A percentile compares a stretch with the other conserved stretches of the same genome.
Evolutionary conservation across 2,113 vertebrate genomes (phyloP).

Genomic region (Cranoglanis bouderius): DNA sequence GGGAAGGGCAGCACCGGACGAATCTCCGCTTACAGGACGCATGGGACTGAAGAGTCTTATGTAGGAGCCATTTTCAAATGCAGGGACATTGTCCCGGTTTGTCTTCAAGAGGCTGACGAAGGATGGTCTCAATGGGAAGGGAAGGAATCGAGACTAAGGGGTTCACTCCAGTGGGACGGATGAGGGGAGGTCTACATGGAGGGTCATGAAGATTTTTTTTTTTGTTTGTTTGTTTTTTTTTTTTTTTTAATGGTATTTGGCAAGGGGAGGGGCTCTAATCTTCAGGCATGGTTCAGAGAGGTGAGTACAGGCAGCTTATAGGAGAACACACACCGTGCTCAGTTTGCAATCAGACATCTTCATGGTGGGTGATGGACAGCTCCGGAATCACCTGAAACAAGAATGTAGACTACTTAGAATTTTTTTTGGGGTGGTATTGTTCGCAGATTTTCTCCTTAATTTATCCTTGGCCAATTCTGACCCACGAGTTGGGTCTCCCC

Average conservation of each 20-base stretch:
- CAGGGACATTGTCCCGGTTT: slow-evolving; percentile 79
- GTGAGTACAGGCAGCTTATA: slow-evolving; percentile 75
- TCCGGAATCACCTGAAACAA: slow-evolving; percentile 83
- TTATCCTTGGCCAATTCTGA: not conserved
- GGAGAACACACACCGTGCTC: slow-evolving; percentile 79
- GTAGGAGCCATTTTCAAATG: slow-evolving; percentile 84
- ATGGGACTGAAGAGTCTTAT: slow-evolving; percentile 83
- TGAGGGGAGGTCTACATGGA: slow-evolving; percentile 83
- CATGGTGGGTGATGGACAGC: slow-evolving; percentile 84
- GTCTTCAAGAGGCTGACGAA: slow-evolving; percentile 60
- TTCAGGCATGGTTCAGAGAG: slow-evolving; percentile 83
- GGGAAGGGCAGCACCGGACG: slow-evolving; percentile 90
- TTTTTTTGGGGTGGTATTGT: not conserved
- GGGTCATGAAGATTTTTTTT: slow-evolving; percentile 74
- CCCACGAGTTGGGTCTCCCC: not conserved
- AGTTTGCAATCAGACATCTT: slow-evolving; percentile 76
- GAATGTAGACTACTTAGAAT: slow-evolving; percentile 29
- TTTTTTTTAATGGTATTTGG: slow-evolving; percentile 77
- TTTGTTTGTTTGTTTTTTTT: no score
- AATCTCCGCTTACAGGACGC: slow-evolving; percentile 88
- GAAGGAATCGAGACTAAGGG: slow-evolving; percentile 68
- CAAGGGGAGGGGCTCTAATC: slow-evolving; percentile 77
- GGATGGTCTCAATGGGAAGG: slow-evolving; percentile 65
- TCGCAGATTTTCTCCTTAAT: not conserved
- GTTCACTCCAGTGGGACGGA: slow-evolving; percentile 84